Base-by-base conservation (phyloP, 2,113 vertebrate species). In the Phyllostomus discolor region DNA sequence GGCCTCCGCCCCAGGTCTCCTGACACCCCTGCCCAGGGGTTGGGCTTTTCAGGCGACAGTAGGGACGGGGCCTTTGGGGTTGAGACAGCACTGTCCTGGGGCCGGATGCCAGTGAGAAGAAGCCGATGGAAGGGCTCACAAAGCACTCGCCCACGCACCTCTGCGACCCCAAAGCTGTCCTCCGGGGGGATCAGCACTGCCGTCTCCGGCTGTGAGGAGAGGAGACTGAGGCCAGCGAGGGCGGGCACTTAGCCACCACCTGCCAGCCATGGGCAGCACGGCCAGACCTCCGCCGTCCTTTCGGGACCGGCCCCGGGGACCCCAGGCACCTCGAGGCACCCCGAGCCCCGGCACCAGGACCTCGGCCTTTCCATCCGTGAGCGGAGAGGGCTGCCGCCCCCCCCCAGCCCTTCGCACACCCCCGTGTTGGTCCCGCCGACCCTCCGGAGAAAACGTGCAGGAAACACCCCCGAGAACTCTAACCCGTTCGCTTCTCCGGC, bases 401-500 rank as follows among this genome's bases (percentile, higher is more conserved):
- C 59, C 57, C 24, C 24, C 0, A 0, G 20, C 38, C 6, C 22
- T 0, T 10, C 48, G 1, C 5, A 31, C n/a, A 17, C 6, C 0
- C 41, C 67, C 54, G 4, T 4, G 26, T 38, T 26, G 4, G 20
- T 0, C 1, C 26, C 69, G 81, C 48, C 19, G 6, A 57, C 24
- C 76, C 62, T 35, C 26, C 26, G 10, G 8, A 48, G 62, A 46
- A 52, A 50, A 67, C 1, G 24, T 0, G 15, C 0, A 35, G 46
- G 66, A 46, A 9, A 11, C 2, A 0, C 19, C 41, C 73, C 76
- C 28, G 1, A 0, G 38, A 67, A n/a, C 31, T 83, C 31, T 0
- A 4, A 90, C 92, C 84, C 84, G 86, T 3, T 11, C 90, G 93
- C 97, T 84, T 57, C 93, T 73, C 90, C 41, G 26, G 52, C 93